Evolutionary conservation across 2,113 vertebrate genomes (phyloP), one percentile per base, ranked within the genome.

Genomic region (Lucifuga dentata): DNA sequence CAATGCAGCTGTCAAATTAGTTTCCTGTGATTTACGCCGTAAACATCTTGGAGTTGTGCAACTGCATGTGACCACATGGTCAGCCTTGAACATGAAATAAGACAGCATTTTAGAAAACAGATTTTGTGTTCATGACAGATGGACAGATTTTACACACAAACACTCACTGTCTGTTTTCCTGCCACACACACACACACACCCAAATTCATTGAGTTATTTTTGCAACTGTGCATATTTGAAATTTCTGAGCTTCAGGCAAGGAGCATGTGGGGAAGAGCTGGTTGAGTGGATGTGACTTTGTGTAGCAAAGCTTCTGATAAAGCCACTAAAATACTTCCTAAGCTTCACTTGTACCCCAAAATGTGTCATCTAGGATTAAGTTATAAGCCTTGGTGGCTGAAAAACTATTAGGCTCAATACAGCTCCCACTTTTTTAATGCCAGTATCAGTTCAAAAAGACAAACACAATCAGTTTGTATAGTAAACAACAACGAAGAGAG

Each of bases 301-400:
- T 59, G 53, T 40, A 11, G 57, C 38, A 61, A 70, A 66, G 56
- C 69, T 69, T 56, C 33, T 59, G 70, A 72, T 76, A 76, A 82
- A 58, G 56, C 57, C 50, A 50, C 33, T 78, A 36, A 81, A 78
- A 68, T 68, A 66, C 50, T 65, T 58, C 48, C 36, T 83, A 66
- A 74, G 45, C 76, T 73, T 76, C 58, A 75, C 29, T 9, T 83
- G 65, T 51, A 86, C 66, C 48, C 72, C 46, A 21, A 79, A 79
- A 74, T 35, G 68, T 73, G 76, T 66, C 70, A 63, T 45, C 48
- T 46, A 51, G 73, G 76, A 87, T 77, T 82, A 45, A 76, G 40
- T 80, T 49, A 67, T 71, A 72, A 71, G 62, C 52, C 35, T 35
- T 53, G 19, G 61, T 64, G 39, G 71, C 56, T 61, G 2, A 81